Base-by-base conservation (phyloP, 1,140 invertebrate genomes). In the Drosophila simulans region DNA sequence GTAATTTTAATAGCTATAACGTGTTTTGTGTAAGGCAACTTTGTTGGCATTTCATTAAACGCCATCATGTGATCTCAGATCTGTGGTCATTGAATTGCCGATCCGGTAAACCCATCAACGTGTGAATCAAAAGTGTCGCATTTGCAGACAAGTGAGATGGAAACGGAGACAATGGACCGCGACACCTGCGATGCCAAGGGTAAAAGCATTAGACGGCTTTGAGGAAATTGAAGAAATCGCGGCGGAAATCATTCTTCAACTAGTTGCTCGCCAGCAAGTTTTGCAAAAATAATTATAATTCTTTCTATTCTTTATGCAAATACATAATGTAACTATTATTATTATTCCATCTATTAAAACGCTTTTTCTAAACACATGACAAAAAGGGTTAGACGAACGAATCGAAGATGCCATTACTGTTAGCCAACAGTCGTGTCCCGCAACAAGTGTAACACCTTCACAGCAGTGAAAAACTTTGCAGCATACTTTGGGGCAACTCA, bases 401-500 rank as follows among this genome's bases (percentile, higher is more conserved):
- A 48, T 27, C 1, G 2, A 12, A 15, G 22, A 27, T n/a, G 5
- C 66, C 42, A 17, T 1, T 40, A 40, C 11, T 69, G 66, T 25
- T 0, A 31, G 10, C 4, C 0, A 11, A 85, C 77, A 77, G 46
- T 84, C 20, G 25, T 42, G 45, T 58, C 53, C 22, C 34, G 8
- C 1, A 15, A 55, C 37, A 12, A 13, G 7, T 22, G 34, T 13
- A 10, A n/a, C 34, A 39, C 37, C n/a, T 25, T 5, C n/a, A 34
- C 45, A 22, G n/a, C 20, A 49, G 13, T 31, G 5, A 4, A 34
- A 12, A 58, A 37, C 49, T 75, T 39, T 35, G 45, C n/a, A 73
- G 84, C 83, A 86, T 80, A 72, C 83, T 88, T 77, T 63, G 12
- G 25, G 75, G 83, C 83, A 46, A 59, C 34, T 51, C 5, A n/a